A percentile compares a stretch with the other conserved stretches of the same genome.
These are phyloP conservation scores for Xyrichtys novacula DNA, from an alignment of 2,797 vertebrate species.

Conservation along the genomic window DNA sequence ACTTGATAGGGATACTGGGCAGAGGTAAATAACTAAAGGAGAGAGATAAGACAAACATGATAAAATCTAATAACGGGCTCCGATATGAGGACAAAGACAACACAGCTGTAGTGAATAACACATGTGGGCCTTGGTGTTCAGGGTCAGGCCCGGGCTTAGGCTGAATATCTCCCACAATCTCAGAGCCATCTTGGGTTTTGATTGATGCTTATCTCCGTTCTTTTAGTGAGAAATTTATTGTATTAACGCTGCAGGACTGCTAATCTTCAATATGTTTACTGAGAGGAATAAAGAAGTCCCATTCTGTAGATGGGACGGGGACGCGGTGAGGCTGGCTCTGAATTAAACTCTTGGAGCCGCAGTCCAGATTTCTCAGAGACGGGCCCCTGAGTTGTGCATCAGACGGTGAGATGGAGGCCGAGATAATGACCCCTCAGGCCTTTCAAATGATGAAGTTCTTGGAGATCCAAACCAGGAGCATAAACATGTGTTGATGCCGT, in stretches of 20 bases:
- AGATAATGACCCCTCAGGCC: constrained; percentile 77
- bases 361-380: constrained; percentile 48
- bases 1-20: constrained; percentile 69
- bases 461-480: constrained; percentile 74
- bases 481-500: constrained; percentile 78
- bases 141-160: constrained; percentile 64
- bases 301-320: constrained; percentile 21
- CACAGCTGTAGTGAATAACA: constrained; percentile 83
- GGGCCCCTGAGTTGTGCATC: constrained; percentile 54
- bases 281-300: constrained; percentile 34
- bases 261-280: constrained; percentile 44
- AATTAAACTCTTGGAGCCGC: constrained; percentile 44
- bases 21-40: constrained; percentile 79
- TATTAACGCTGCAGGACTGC: constrained; percentile 30
- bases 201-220: constrained; percentile 61
- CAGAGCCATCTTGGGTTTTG: constrained; percentile 44
- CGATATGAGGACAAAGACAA: constrained; percentile 79
- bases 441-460: constrained; percentile 74
- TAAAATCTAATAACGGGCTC: constrained; percentile 79
- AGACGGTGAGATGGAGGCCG: constrained; percentile 73
- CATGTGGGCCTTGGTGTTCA: constrained; percentile 73
- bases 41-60: constrained; percentile 82
- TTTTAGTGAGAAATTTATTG: constrained; percentile 47
- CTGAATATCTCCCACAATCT: constrained; percentile 50
- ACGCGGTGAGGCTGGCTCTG: constrained; percentile 38